These are phyloP conservation scores for Thunnus albacares DNA, from an alignment of 2,797 vertebrate genomes.

Conservation along the genomic window DNA sequence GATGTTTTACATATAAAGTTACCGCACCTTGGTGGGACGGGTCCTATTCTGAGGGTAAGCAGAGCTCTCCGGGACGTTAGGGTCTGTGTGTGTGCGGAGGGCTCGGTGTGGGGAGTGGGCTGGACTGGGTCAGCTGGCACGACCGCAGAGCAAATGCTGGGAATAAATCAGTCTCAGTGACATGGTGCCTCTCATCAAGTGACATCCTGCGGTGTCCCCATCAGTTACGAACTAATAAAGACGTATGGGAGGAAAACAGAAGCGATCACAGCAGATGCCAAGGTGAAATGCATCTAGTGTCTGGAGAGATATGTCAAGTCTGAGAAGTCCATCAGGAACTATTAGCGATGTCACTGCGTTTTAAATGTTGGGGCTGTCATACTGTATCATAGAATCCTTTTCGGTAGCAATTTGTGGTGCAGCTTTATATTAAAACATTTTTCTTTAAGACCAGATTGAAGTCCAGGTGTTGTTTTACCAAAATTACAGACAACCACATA, in stretches of 20 bases:
- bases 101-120: constrained; percentile 55
- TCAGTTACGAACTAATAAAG: constrained; percentile 86
- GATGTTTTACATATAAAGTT: constrained; percentile 73
- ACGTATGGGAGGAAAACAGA: constrained; percentile 83
- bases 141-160: constrained; percentile 79
- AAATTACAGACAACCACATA: too few species aligned
- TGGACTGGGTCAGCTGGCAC: constrained; percentile 81
- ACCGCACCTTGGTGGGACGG: constrained; percentile 62
- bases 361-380: constrained; percentile 24
- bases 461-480: too few species aligned
- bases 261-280: constrained; percentile 79
- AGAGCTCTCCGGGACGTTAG: constrained; percentile 65
- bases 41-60: constrained; percentile 78
- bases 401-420: too few species aligned
- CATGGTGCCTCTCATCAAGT: constrained; percentile 85
- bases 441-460: too few species aligned
- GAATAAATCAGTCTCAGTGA: constrained; percentile 87
- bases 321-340: constrained; percentile 65
- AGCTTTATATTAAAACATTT: too few species aligned
- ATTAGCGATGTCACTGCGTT: constrained; percentile 33
- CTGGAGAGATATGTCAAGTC: constrained; percentile 71
- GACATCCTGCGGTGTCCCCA: constrained; percentile 81
- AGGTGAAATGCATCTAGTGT: constrained; percentile 83
- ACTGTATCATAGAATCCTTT: too few species aligned
- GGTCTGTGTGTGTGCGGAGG: constrained; percentile 44